A percentile compares a stretch with the other conserved stretches of the same genome.
Conservation (phyloP, 1,140 invertebrate species). For the Protaetia brevitarsis region DNA sequence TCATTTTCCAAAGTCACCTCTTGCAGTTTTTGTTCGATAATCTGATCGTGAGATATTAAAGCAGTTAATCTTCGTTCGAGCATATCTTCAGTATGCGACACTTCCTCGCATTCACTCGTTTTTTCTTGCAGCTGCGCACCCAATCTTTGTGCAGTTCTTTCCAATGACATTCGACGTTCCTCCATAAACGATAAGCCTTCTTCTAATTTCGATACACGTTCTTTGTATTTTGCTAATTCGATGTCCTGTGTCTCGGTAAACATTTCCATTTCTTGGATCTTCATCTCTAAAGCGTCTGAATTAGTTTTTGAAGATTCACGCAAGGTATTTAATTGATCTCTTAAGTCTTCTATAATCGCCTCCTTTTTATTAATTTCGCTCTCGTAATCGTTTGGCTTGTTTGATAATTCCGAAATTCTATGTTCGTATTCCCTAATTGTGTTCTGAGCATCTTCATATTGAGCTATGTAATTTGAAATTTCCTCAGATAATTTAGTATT, state of each 20-base stretch:
- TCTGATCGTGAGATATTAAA: conserved; percentile 57
- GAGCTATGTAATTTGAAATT: conserved; percentile 23
- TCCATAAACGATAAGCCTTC: conserved; percentile 57
- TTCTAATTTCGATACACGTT: conserved; percentile 57
- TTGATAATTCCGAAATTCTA: conserved; percentile 49
- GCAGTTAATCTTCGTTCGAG: conserved; percentile 53
- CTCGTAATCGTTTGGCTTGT: conserved; percentile 48
- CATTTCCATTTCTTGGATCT: conserved; percentile 68
- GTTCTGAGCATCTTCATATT: conserved; percentile 43
- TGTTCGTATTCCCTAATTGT: conserved; percentile 45
- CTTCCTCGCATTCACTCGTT: conserved; percentile 54
- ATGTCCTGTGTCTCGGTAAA: conserved; percentile 69
- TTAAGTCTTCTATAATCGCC: conserved; percentile 43
- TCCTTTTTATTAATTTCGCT: conserved; percentile 38
- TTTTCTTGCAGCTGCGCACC: conserved; percentile 56
- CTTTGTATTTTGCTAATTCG: conserved; percentile 63
- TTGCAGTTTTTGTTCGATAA: conserved; percentile 55
- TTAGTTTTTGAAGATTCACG: conserved; percentile 43
- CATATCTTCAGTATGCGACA: conserved; percentile 54
- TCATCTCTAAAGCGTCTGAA: conserved; percentile 51
- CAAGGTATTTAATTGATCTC: conserved; percentile 36
- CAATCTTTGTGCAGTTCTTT: conserved; percentile 55
- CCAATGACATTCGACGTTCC: conserved; percentile 53
- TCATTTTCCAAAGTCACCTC: conserved; percentile 57
- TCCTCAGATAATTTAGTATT: conserved; percentile 21